Base-by-base conservation (phyloP, 2,888 invertebrate species). In the Limnephilus lunatus region DNA sequence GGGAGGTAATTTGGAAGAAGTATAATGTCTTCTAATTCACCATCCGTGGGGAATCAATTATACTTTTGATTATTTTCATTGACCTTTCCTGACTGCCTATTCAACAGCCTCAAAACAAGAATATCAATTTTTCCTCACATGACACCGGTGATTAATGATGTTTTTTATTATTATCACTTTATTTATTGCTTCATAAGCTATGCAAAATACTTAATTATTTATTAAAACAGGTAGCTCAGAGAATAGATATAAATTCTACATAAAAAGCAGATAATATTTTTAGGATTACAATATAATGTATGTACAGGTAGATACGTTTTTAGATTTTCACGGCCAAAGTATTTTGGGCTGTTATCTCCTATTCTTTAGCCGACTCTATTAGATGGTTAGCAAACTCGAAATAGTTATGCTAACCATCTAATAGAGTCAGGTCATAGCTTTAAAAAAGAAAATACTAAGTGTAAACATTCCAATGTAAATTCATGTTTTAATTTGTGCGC, bases 171-270 rank as follows among this genome's bases (percentile, higher is more conserved):
- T 81, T 30, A 1, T 14, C 19, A 19, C 32, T 19, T 31, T 82
- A 82, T 82, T 82, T 82, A 15, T 82, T 82, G 82, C 82, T 15
- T 32, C 82, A 82, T 32, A 82, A 82, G 31, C 19, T 32, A 82
- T 82, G 82, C 32, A 82, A 82, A 82, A 32, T 15, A 82, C 32
- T 82, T 82, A 82, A 32, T 82, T 82, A 82, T 82, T 32, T 32
- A 31, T 32, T 19, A 15, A 82, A 31, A 82, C 82, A 82, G 30
- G 30, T 82, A 32, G 31, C 82, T 82, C 68, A 2, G 25, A 68
- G 68, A 68, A 68, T n/a, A 68, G 82, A 31, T 31, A 32, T 31
- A 31, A 15, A 32, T 32, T n/a, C 30, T 31, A 82, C 12, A 32
- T 82, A 31, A 82, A 82, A 68, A 25, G 19, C 19, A 68, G 25